phyloP scores from a whole-genome alignment of 2,888 invertebrate genomes.

The Hypolimnas misippus region DNA sequence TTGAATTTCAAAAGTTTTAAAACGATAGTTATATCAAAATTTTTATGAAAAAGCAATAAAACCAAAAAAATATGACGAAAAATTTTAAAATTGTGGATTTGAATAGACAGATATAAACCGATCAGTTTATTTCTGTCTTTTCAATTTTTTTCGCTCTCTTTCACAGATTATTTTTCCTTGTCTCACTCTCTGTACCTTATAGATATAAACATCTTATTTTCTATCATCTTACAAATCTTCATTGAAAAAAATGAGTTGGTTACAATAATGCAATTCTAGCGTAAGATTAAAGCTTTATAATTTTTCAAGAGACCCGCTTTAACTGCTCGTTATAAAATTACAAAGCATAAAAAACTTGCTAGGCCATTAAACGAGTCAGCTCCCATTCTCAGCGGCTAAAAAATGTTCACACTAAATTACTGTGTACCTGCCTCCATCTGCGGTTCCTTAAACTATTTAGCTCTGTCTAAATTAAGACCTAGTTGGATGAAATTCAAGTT shows the following conservation, averaged over 20 bases:
- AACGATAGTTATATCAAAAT: neutral
- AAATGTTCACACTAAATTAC: conserved; percentile 27
- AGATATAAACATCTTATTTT: too few relatives aligned
- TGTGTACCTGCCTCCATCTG: conserved; percentile 15
- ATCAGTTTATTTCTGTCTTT: too few relatives aligned
- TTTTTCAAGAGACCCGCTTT: neutral
- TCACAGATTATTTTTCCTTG: too few relatives aligned
- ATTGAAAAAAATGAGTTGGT: too few relatives aligned
- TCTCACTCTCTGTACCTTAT: too few relatives aligned
- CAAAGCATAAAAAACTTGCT: neutral
- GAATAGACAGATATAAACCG: too few relatives aligned
- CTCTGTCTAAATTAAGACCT: conserved; percentile 14
- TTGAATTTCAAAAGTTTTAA: neutral
- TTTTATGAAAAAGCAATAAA: neutral
- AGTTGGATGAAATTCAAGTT: conserved; percentile 16
- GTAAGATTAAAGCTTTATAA: too few relatives aligned
- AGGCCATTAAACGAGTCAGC: conserved; percentile 6
- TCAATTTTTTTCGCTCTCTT: too few relatives aligned
- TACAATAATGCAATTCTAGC: too few relatives aligned
- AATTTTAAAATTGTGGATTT: too few relatives aligned
- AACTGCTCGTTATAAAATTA: neutral
- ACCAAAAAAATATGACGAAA: neutral
- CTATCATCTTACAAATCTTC: too few relatives aligned
- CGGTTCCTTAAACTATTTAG: conserved; percentile 20
- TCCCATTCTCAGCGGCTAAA: conserved; percentile 5